Evolutionary conservation across 2,888 invertebrate genomes (phyloP), one percentile per base, ranked within the genome.

Genomic region (Diarsia dahlii): DNA sequence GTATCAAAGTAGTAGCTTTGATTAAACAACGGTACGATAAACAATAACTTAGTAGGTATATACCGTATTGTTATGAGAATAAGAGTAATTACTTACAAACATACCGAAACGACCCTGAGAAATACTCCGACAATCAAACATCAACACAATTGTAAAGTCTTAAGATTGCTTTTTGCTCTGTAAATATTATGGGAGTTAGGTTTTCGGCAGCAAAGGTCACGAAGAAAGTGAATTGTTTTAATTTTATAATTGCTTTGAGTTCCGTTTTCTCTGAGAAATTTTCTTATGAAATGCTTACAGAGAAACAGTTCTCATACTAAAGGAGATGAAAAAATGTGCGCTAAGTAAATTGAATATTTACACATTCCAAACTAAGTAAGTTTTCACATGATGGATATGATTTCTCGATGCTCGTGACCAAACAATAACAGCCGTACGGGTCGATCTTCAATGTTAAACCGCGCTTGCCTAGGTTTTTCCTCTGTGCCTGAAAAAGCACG

Each of bases 31-130:
- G 67, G 76, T 76, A 69, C n/a, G 28, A 73, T 60, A 75, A 74
- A 80, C 80, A 85, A 83, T 79, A 81, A 85, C 79, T 81, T 79
- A 18, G n/a, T 60, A 28, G 6, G 10, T 79, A 76, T 82, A 72
- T 81, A 72, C 82, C 48, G 70, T 76, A 80, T 56, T 87, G 81
- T 88, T 88, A 84, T 88, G 88, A 77, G 87, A 88, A 78, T 71
- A 82, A 80, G 74, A 56, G 46, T 84, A 87, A 83, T 65, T 71
- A 82, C 66, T 76, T 75, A 81, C 45, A 74, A 76, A 73, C 68
- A 65, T 81, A 70, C 69, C 81, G 74, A 82, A 88, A 58, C 46
- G 20, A 50, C 77, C 63, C 65, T 84, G 78, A 45, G 78, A 80
- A 78, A 81, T 5, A 60, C 74, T 82, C 68, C 23, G 10, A 65